phyloP scores from a whole-genome alignment of 2,113 vertebrate genomes.

The Scalopus aquaticus region DNA sequence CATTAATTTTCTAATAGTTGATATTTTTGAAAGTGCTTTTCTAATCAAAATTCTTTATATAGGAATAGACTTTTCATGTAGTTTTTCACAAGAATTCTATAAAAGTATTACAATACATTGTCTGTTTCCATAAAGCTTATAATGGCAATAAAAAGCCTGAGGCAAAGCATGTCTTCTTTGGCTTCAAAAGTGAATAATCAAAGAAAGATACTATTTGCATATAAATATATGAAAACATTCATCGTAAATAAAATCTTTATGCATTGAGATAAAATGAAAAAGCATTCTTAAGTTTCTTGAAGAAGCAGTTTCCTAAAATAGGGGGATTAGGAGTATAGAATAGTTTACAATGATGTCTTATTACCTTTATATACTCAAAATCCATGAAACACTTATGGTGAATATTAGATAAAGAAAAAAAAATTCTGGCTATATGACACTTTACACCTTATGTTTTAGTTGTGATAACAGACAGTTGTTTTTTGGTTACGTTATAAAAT shows the following conservation, averaged over 20 bases:
- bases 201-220: slow-evolving; percentile 68
- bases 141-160: slow-evolving; percentile 60
- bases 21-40: background rate
- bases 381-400: background rate
- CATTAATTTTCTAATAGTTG: slow-evolving; percentile 32
- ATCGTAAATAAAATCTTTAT: slow-evolving; percentile 74
- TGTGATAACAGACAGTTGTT: background rate
- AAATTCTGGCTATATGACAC: fast-evolving
- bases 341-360: slow-evolving; percentile 31
- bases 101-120: slow-evolving; percentile 70
- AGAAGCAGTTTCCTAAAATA: slow-evolving; percentile 58
- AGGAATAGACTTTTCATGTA: slow-evolving; percentile 59
- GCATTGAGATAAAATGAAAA: slow-evolving; percentile 61
- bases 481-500: slow-evolving; percentile 35
- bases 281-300: slow-evolving; percentile 55
- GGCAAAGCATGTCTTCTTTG: slow-evolving; percentile 60
- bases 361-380: slow-evolving; percentile 28
- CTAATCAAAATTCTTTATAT: slow-evolving; percentile 60
- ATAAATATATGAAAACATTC: slow-evolving; percentile 54
- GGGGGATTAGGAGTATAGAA: background rate
- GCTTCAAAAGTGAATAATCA: slow-evolving; percentile 44
- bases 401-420: slow-evolving; percentile 4
- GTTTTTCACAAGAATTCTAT: slow-evolving; percentile 58
- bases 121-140: slow-evolving; percentile 44
- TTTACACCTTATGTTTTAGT: background rate